Base-by-base conservation (phyloP, 1,140 invertebrate species). In the Aphelenchoides fujianensis region DNA sequence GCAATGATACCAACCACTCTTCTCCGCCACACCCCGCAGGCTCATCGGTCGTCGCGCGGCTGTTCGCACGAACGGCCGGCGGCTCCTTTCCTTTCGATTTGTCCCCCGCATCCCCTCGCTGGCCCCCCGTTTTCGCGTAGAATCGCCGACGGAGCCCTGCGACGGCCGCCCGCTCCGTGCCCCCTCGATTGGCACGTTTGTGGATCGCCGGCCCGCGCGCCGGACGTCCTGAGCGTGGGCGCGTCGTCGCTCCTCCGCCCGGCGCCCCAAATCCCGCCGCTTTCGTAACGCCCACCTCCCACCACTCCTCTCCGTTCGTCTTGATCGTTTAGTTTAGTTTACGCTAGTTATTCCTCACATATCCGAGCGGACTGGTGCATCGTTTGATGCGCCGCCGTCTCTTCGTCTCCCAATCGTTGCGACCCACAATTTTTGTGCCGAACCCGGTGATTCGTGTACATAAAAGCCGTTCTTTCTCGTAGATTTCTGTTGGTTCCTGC, bases 221-320 rank as follows among this genome's bases (percentile, higher is more conserved):
- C 19, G 59, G 27, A 61, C 36, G 59, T 61, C 63, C 63, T 1
- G 63, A 66, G 63, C 63, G 37, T 66, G 63, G 63, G 12, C 36
- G 32, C 19, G 34, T 16, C 32, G n/a, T 66, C 16, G 16, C 63
- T 30, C 12, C 27, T 37, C 19, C n/a, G 19, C 12, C 28, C 12
- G 23, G 55, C 34, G 19, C 5, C 55, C 55, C 5, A 5, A 30
- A 19, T 59, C 41, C 41, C 41, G 23, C 55, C 55, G 55, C 55
- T 59, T 19, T 59, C 55, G 55, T 59, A 59, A 30, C 12, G 37
- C 63, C 63, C 28, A 66, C 16, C 16, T 36, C 36, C 32, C n/a
- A 19, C 30, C 57, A 53, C 7, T 16, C 34, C 32, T 3, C 31
- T 35, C 63, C 19, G 1, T 66, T 66, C 53, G 12, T 31, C 16